Base-by-base conservation (phyloP, 2,797 vertebrate genomes). In the Esox masquinongy region DNA sequence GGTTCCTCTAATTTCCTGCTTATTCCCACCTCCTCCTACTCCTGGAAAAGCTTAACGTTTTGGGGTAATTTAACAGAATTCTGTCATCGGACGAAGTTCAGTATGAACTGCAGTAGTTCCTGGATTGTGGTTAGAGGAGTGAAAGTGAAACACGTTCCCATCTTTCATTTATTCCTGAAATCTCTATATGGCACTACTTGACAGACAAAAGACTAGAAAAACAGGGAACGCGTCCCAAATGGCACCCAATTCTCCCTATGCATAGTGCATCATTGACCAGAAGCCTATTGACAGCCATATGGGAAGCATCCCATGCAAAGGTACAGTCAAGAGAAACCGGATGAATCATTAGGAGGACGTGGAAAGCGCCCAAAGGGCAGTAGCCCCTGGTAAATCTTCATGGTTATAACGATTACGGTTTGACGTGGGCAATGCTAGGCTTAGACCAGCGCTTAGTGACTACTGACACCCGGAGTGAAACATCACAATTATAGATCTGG, bases 381-480 rank as follows among this genome's bases (percentile, higher is more conserved):
- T 82, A 82, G 88, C 91, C 88, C 90, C 79, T 85, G 89, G 91
- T 87, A 81, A 81, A 59, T 72, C 84, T 91, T 89, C 88, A 85
- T 85, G 88, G 83, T 82, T 90, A 86, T 88, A 90, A 92, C 92
- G 91, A 92, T 93, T 91, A 91, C 90, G 89, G 88, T 89, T 87
- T 86, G 87, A 90, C 81, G 85, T 88, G 72, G 64, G 83, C 78
- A 86, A 90, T 90, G 86, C 88, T 80, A 87, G 86, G 85, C 89
- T 87, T 86, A 87, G 88, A 87, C 85, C 84, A 81, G 82, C 81
- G 88, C 83, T 89, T 89, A 86, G 81, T 63, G 74, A 70, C 79
- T 76, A 70, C 79, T 76, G 74, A 77, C 79, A 84, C 87, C 90
- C 84, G 74, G 86, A 83, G 91, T 89, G 90, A 93, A 92, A 92